These are phyloP conservation scores for Psittacula echo DNA, from an alignment of 2,797 vertebrate genomes.

Conservation along the genomic window DNA sequence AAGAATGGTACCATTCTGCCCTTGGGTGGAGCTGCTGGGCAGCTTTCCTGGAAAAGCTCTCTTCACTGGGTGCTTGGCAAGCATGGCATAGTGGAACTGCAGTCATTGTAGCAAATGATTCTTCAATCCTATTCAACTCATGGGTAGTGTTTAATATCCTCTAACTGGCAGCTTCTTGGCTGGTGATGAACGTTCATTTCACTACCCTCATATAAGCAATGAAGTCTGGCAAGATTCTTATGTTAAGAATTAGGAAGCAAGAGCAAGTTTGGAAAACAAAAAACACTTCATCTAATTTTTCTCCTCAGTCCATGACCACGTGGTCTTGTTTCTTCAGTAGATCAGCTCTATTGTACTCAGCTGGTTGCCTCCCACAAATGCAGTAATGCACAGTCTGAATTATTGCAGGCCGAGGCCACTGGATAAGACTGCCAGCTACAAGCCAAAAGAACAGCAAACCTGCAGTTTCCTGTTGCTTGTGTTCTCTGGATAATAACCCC, in stretches of 20 bases:
- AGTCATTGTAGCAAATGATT: background rate
- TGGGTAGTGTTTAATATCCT: background rate
- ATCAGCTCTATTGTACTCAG: background rate
- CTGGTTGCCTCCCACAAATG: background rate
- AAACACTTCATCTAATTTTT: background rate
- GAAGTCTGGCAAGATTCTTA: background rate
- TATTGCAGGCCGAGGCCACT: background rate
- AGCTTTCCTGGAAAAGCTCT: fast-evolving
- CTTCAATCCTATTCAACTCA: background rate
- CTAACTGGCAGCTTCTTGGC: background rate
- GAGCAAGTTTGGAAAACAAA: background rate
- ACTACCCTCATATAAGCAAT: background rate
- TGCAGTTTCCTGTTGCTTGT: background rate
- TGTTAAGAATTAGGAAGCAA: background rate
- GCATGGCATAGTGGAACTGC: background rate
- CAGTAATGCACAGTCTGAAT: background rate
- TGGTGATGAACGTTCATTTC: background rate
- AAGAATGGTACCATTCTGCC: background rate
- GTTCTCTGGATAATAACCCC: background rate
- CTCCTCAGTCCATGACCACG: background rate
- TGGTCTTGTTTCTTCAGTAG: background rate
- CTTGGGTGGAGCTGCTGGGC: background rate
- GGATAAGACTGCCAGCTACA: background rate
- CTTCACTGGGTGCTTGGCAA: background rate
- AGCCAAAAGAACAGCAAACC: background rate